These are phyloP conservation scores for Myotis lucifugus DNA, from an alignment of 2,113 vertebrate species.

Conservation along the genomic window DNA sequence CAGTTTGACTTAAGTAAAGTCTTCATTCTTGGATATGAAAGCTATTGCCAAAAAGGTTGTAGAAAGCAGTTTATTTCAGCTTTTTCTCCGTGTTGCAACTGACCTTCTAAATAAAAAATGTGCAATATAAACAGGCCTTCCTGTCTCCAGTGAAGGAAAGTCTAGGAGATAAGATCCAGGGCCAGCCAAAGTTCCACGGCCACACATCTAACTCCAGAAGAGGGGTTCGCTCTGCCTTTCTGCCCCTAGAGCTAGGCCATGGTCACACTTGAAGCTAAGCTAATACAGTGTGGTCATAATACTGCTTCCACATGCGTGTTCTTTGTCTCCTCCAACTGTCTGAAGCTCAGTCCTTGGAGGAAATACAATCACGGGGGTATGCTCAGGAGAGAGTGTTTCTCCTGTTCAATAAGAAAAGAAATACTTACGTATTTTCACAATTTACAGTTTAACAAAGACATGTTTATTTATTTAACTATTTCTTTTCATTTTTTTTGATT, in stretches of 20 bases:
- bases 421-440: not conserved
- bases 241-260: not conserved
- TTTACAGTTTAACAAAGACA: not conserved
- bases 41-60: not conserved
- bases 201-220: not conserved
- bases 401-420: not conserved
- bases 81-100: not conserved
- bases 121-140: not conserved
- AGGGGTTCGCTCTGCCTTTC: not conserved
- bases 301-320: not conserved
- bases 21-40: conserved; percentile 17
- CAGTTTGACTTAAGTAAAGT: conserved; percentile 40
- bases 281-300: too few species aligned
- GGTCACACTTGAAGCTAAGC: not conserved
- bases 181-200: not conserved
- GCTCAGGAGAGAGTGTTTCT: not conserved
- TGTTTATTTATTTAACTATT: conserved; percentile 8
- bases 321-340: not conserved
- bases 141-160: not conserved
- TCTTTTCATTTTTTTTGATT: too few species aligned
- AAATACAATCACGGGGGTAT: not conserved
- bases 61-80: conserved; percentile 19
- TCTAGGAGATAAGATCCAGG: not conserved
- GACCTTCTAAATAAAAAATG: conserved; percentile 47
- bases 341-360: not conserved